Evolutionary conservation across 2,797 vertebrate genomes (phyloP), one percentile per base, ranked within the genome.

Genomic region (Emydoidea blandingii): DNA sequence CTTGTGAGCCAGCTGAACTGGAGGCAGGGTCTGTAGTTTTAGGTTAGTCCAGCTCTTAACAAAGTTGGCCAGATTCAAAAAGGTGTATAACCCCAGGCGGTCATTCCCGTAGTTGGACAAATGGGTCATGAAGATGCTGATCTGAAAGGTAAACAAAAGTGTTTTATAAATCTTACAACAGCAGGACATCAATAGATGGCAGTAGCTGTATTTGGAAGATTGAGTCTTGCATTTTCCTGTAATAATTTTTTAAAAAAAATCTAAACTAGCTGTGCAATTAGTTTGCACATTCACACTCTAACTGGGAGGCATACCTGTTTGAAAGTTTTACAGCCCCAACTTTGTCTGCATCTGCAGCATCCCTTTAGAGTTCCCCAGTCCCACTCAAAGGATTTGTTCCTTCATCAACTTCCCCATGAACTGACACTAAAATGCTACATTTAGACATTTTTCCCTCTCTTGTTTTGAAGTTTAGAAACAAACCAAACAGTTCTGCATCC

Each of bases 91-190:
- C 31, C 99, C 99, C 90, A 99, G 98, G n/a, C 99, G 99, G 92
- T 99, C 99, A 0, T 99, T 99, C 31, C 99, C 99, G 0, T 99
- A 99, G 98, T 99, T 99, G 49, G 99, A 99, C 87, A 99, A 98
- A 96, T 99, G 99, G 74, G 99, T 99, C 99, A 99, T 99, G 97
- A 99, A 99, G 97, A 99, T 99, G 98, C 99, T 99, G 98, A 99
- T 99, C 99, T 99, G 97, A 83, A 97, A 97, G 72, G 90, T 16
- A 96, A 95, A 86, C 78, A 83, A 85, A 91, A 84, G 85, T 54
- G 49, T 62, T 12, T 49, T 41, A 91, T 95, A 93, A 87, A 50
- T 53, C n/a, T 79, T 52, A 82, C 59, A 82, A 15, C 53, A 12
- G 2, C 34, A 34, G 85, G 21, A 53, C 47, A 29, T 84, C 21